These are phyloP conservation scores for Platysteira castanea DNA, from an alignment of 2,113 vertebrate species.

Conservation along the genomic window DNA sequence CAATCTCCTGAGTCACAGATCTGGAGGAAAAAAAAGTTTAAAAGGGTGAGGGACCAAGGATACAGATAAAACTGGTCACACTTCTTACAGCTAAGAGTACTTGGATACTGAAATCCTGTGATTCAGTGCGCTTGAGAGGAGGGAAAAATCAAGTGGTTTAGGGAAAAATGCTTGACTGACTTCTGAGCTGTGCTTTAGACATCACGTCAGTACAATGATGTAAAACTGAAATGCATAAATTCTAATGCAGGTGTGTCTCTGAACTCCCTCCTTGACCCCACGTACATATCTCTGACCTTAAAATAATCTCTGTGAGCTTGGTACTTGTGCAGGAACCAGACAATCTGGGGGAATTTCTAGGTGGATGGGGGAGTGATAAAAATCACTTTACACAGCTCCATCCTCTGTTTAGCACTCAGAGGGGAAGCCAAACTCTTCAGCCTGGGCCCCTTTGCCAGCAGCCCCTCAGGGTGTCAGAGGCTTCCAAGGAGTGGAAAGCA, in stretches of 20 bases:
- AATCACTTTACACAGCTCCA: not conserved
- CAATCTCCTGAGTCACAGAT: not conserved
- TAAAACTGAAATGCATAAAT: not conserved
- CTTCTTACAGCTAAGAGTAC: not conserved
- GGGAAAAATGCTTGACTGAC: not conserved
- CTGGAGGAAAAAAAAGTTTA: not conserved
- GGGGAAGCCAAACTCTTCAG: not conserved
- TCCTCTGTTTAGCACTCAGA: not conserved
- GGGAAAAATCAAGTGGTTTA: not conserved
- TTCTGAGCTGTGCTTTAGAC: not conserved
- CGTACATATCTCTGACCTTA: not conserved
- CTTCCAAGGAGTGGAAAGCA: not conserved
- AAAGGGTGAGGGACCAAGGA: not conserved
- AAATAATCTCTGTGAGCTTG: not conserved
- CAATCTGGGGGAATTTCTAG: not conserved
- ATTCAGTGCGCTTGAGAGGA: not conserved
- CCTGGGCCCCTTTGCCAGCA: not conserved
- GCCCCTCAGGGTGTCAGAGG: not conserved
- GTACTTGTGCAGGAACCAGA: not conserved
- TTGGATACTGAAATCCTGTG: not conserved
- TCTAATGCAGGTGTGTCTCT: not conserved
- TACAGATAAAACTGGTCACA: not conserved
- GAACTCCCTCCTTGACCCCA: not conserved
- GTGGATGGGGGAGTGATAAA: not conserved
- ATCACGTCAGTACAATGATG: fast-evolving